Evolutionary conservation across 2,797 vertebrate species (phyloP).

Genomic region (Hydrophis major): DNA sequence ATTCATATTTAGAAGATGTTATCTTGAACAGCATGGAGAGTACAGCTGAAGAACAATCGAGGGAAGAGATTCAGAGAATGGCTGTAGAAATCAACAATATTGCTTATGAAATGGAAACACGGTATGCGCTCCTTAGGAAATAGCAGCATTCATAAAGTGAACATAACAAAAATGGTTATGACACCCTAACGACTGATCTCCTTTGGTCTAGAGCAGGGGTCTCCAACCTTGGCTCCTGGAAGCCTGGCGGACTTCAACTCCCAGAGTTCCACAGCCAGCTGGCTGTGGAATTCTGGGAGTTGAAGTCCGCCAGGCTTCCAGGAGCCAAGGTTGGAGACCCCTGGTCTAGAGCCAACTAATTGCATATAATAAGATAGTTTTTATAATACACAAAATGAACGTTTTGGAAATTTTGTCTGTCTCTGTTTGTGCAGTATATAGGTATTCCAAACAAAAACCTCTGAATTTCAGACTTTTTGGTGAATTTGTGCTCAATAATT

Average conservation of each 20-base stretch:
- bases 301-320: too few relatives aligned
- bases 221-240: too few relatives aligned
- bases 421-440: neutral
- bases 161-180: neutral
- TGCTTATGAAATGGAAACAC: constrained; percentile 82
- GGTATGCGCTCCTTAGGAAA: constrained; percentile 65
- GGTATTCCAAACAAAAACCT: too few relatives aligned
- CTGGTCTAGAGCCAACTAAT: neutral
- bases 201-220: neutral
- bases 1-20: constrained; percentile 89
- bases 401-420: neutral
- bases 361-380: neutral
- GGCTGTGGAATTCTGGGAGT: too few relatives aligned
- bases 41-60: constrained; percentile 83
- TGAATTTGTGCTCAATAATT: neutral
- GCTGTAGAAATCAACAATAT: constrained; percentile 86
- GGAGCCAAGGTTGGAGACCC: too few relatives aligned
- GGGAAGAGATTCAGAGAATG: constrained; percentile 81
- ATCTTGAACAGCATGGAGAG: constrained; percentile 77
- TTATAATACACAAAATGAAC: neutral
- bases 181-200: neutral
- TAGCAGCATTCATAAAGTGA: neutral
- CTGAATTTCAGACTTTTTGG: neutral
- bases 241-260: too few relatives aligned
- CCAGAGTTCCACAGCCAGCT: too few relatives aligned